phyloP scores from a whole-genome alignment of 2,797 vertebrate species.

The Centropyge bicolor region DNA sequence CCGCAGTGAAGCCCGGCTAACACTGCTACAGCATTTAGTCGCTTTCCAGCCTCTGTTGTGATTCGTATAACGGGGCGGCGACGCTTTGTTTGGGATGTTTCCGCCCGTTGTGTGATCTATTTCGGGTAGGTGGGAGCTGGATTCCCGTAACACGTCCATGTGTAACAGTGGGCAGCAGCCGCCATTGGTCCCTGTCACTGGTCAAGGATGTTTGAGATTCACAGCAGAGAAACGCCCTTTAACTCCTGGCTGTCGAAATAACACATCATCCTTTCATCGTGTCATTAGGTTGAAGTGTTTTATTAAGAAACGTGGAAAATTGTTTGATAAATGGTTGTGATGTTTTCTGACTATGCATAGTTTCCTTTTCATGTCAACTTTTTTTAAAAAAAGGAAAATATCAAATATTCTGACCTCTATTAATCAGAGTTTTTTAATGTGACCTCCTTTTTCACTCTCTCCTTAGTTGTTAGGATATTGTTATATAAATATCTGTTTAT shows the following conservation, averaged over 20 bases:
- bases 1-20: neutral
- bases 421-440: neutral
- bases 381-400: neutral
- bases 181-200: conserved; percentile 66
- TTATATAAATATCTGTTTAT: neutral
- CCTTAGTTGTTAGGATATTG: no score
- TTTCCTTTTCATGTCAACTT: neutral
- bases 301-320: neutral
- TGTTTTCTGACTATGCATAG: neutral
- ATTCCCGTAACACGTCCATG: conserved; percentile 60
- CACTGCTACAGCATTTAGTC: neutral
- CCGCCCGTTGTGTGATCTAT: conserved; percentile 47
- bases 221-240: conserved; percentile 8
- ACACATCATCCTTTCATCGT: accelerated
- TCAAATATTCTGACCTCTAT: neutral
- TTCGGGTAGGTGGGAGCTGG: conserved; percentile 46
- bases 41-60: accelerated
- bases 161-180: conserved; percentile 48
- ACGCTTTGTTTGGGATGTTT: conserved; percentile 54
- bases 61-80: conserved; percentile 40
- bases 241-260: neutral
- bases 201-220: conserved; percentile 25
- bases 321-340: neutral
- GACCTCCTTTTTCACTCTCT: neutral
- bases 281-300: neutral